Evolutionary conservation across 2,113 vertebrate genomes (phyloP).

Genomic region (Okapia johnstoni): DNA sequence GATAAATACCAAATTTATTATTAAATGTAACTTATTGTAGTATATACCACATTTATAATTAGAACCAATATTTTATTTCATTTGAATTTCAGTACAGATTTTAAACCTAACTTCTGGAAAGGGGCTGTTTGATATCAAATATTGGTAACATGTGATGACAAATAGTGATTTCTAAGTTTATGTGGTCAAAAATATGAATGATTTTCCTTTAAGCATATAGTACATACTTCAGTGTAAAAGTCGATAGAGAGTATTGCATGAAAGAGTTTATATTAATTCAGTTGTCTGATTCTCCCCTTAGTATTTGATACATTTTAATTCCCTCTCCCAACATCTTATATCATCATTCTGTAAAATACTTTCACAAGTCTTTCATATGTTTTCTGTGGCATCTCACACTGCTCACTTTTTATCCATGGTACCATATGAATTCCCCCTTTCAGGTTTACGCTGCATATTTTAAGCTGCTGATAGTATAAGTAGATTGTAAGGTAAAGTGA

Average conservation of each 20-base stretch:
- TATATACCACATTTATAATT: background rate
- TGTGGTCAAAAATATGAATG: constrained; percentile 17
- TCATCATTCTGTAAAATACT: constrained; percentile 57
- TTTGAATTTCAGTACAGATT: constrained; percentile 8
- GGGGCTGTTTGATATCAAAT: constrained; percentile 1
- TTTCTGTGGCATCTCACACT: constrained; percentile 60
- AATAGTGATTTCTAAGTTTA: constrained; percentile 38
- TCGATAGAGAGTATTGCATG: background rate
- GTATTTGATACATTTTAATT: constrained; percentile 42
- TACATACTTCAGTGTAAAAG: background rate
- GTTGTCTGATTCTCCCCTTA: constrained; percentile 1
- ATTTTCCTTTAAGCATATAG: background rate
- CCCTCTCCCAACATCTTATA: background rate
- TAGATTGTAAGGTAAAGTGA: constrained; percentile 68
- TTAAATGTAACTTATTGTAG: background rate
- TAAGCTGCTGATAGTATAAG: constrained; percentile 67
- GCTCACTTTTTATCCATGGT: constrained; percentile 50
- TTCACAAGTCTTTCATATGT: constrained; percentile 49
- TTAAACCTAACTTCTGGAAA: background rate
- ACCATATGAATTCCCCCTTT: constrained; percentile 55
- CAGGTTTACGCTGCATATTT: constrained; percentile 63
- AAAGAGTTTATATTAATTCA: background rate
- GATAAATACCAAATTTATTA: background rate
- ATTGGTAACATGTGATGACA: background rate
- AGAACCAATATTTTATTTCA: constrained; percentile 26